phyloP scores from a whole-genome alignment of 2,888 invertebrate species.

The Drosophila tripunctata region DNA sequence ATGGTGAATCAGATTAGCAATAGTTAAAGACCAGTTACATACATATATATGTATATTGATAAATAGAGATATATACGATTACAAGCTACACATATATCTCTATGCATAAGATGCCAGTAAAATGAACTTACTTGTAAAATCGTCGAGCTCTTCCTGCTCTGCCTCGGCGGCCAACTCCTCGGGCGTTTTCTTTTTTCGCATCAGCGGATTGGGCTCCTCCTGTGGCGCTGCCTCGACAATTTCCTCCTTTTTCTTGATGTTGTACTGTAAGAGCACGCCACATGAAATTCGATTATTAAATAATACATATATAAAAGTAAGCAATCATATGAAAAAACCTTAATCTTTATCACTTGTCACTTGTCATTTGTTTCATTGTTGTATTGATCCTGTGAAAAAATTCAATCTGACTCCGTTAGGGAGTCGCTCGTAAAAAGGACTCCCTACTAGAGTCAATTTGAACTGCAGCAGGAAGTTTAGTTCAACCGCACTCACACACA shows the following conservation, averaged over 20 bases:
- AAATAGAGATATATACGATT: constrained; percentile 13
- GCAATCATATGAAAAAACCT: not conserved
- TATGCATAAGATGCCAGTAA: not conserved
- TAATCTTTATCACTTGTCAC: constrained; percentile 13
- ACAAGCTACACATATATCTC: constrained; percentile 25
- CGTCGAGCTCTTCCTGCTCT: constrained; percentile 97
- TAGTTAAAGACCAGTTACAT: constrained; percentile 42
- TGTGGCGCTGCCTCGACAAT: constrained; percentile 92
- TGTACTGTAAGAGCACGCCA: constrained; percentile 89
- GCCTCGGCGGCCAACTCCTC: constrained; percentile 98
- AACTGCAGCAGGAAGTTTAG: constrained; percentile 87
- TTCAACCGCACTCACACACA: not conserved
- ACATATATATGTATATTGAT: constrained; percentile 28
- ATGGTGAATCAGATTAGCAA: constrained; percentile 38
- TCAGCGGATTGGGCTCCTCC: constrained; percentile 96
- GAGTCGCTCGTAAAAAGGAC: constrained; percentile 96
- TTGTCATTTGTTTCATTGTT: constrained; percentile 69
- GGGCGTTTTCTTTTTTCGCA: constrained; percentile 99
- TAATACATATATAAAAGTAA: not conserved
- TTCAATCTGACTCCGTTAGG: constrained; percentile 99
- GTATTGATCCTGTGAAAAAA: constrained; percentile 91
- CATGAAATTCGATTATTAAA: not conserved
- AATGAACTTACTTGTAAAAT: constrained; percentile 93
- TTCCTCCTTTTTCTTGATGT: constrained; percentile 99
- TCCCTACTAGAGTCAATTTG: constrained; percentile 99